Evolutionary conservation across 1,140 invertebrate species (phyloP), one percentile per base, ranked within the genome.

Genomic region (Drepana arcuata): DNA sequence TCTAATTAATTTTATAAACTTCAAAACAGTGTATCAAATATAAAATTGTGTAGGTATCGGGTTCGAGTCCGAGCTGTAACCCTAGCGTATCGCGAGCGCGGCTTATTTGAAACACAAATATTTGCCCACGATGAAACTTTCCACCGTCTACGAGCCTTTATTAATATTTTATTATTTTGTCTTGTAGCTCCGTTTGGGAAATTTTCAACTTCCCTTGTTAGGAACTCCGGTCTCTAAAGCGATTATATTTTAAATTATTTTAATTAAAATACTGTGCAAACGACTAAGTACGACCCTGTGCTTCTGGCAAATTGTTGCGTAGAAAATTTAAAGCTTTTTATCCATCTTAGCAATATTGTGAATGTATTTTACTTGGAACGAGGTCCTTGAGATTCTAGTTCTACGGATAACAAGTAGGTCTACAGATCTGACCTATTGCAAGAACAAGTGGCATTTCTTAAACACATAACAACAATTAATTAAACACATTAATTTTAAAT

Each of bases 161-260:
- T 81, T 81, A 79, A 81, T 81, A 81, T 81, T 81, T 81, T 81
- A 81, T 81, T 81, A 81, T 81, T 81, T 77, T 81, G 77, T 81
- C 72, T 81, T 75, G 68, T 73, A 67, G 58, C 67, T 64, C 60
- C 60, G 55, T 75, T 74, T 63, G 71, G 62, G 50, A 72, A 73
- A 67, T 54, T 77, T 56, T 39, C 59, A 81, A 81, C 77, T 79
- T 77, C 71, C 70, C 77, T 74, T 70, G 69, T 73, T 79, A 73
- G 57, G 43, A 62, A 73, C 59, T 69, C 64, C 48, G 50, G 36
- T 57, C 56, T 72, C 59, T 79, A 77, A 78, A 79, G 74, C 77
- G 77, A 81, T 81, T 81, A 81, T 81, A 75, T 81, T 81, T 79
- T 69, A 81, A 78, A 81, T 81, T 65, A 74, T 78, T 81, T 81